Conservation (phyloP, 1,140 invertebrate genomes). For the Philaenus spumarius region DNA sequence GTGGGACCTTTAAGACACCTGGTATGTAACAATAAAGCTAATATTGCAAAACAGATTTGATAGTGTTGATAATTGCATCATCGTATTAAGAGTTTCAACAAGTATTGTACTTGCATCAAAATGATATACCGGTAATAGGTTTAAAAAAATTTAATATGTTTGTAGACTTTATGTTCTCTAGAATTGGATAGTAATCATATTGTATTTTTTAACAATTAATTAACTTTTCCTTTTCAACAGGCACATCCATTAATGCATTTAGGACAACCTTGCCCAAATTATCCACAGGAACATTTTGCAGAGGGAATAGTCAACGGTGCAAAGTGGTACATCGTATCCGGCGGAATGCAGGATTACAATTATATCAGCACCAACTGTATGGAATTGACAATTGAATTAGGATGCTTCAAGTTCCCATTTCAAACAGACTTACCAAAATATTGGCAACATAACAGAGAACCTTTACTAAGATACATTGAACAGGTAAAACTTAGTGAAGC, state of each 20-base stretch:
- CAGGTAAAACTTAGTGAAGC: conserved; percentile 65
- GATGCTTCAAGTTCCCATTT: conserved; percentile 87
- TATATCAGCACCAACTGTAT: conserved; percentile 89
- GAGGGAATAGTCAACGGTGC: conserved; percentile 90
- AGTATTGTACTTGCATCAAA: no score
- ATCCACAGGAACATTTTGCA: conserved; percentile 60
- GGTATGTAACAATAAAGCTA: no score
- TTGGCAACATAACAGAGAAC: conserved; percentile 85
- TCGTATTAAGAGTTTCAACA: no score
- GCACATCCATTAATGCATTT: conserved; percentile 77
- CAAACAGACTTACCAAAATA: conserved; percentile 64
- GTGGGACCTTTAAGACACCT: no score
- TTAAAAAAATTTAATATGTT: background rate
- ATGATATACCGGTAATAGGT: no score
- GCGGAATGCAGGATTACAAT: conserved; percentile 99
- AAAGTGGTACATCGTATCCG: conserved; percentile 78
- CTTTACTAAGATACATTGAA: conserved; percentile 81
- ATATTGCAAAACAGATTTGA: no score
- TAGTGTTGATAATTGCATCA: no score
- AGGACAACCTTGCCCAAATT: conserved; percentile 60
- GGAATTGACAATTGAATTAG: conserved; percentile 91
- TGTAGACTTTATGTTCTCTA: background rate
- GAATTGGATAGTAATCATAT: no score
- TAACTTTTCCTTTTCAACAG: conserved; percentile 38
- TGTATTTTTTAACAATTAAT: background rate